A percentile compares a stretch with the other conserved stretches of the same genome.
phyloP scores from a whole-genome alignment of 2,888 invertebrate genomes.

The Trichogramma dendrolimi region DNA sequence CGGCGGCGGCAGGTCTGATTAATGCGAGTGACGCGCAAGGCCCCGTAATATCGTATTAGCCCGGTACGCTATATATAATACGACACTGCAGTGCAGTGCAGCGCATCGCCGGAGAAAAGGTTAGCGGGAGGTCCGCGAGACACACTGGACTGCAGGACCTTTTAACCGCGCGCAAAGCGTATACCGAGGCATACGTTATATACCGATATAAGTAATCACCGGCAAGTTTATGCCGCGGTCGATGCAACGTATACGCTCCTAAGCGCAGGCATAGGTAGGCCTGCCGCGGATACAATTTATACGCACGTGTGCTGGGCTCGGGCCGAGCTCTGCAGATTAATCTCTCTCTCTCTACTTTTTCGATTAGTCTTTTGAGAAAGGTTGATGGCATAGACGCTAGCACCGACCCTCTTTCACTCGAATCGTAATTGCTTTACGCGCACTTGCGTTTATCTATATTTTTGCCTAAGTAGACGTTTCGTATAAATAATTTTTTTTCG shows the following conservation, averaged over 20 bases:
- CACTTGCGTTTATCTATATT: no score
- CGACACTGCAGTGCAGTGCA: not conserved
- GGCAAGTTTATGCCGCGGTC: no score
- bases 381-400: no score
- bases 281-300: slow-evolving; percentile 10
- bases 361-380: no score
- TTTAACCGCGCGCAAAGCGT: not conserved
- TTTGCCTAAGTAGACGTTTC: no score
- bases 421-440: no score
- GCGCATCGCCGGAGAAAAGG: not conserved
- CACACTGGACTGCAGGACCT: not conserved
- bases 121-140: slow-evolving; percentile 15
- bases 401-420: no score
- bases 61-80: not conserved
- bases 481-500: no score
- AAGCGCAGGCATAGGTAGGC: not conserved
- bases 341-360: no score
- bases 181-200: not conserved
- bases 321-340: no score
- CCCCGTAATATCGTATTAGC: no score
- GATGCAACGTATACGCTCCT: not conserved
- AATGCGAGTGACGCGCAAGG: slow-evolving; percentile 9
- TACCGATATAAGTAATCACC: slow-evolving; percentile 5
- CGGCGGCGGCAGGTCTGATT: slow-evolving; percentile 3
- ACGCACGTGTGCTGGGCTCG: no score